Conservation (phyloP, 2,888 invertebrate species). For the Argynnis bischoffii region DNA sequence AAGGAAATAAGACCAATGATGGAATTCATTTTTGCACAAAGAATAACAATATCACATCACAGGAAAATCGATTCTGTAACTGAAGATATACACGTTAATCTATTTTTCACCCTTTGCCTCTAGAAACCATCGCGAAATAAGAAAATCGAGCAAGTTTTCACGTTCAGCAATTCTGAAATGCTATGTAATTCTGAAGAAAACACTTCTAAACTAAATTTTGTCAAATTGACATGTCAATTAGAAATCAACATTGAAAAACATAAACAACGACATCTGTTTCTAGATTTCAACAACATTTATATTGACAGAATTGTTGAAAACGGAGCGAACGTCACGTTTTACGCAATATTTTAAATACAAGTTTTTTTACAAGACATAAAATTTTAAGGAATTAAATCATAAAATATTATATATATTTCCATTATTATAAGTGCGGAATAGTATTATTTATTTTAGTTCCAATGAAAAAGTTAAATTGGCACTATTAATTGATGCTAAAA, state of each 20-base stretch:
- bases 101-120: not conserved
- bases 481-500: too few species aligned
- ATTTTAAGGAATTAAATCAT: too few species aligned
- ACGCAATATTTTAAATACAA: too few species aligned
- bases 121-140: not conserved
- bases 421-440: too few species aligned
- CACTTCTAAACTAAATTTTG: constrained; percentile 21
- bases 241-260: constrained; percentile 19
- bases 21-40: constrained; percentile 57
- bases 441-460: too few species aligned
- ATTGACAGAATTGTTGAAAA: not conserved
- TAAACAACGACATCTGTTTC: constrained; percentile 26
- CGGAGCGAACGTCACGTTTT: not conserved
- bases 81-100: constrained; percentile 4
- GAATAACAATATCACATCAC: constrained; percentile 45
- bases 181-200: not conserved
- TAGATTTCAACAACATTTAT: not conserved
- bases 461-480: too few species aligned
- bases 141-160: not conserved
- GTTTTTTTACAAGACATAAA: too few species aligned
- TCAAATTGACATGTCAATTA: constrained; percentile 20
- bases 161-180: not conserved
- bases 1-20: constrained; percentile 52
- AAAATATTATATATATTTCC: too few species aligned
- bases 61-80: constrained; percentile 46